phyloP scores from a whole-genome alignment of 2,113 vertebrate species.

The Toxostoma redivivum region DNA sequence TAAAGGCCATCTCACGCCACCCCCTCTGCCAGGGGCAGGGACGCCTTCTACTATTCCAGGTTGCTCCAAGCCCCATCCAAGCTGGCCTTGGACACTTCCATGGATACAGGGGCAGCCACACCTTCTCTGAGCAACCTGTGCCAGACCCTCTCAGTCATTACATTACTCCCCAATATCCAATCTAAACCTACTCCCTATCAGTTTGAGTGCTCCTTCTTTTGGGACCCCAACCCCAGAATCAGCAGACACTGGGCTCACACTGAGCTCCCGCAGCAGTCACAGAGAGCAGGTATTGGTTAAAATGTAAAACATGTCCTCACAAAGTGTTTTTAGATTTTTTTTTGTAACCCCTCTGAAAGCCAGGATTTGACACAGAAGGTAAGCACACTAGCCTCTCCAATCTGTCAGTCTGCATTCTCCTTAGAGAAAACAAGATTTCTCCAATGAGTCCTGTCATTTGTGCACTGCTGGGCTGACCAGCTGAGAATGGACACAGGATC shows the following conservation, averaged over 20 bases:
- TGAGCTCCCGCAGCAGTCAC: not conserved
- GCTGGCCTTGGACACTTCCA: not conserved
- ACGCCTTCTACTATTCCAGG: not conserved
- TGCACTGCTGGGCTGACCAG: not conserved
- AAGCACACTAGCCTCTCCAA: not conserved
- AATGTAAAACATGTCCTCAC: not conserved
- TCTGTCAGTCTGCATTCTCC: not conserved
- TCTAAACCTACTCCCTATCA: not conserved
- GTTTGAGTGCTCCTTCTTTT: not conserved
- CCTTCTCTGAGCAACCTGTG: not conserved
- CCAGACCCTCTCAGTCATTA: not conserved
- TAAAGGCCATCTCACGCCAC: not conserved
- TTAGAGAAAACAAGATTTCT: not conserved
- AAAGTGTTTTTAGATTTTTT: not conserved
- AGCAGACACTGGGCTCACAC: not conserved
- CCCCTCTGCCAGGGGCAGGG: not conserved
- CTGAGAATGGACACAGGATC: not conserved
- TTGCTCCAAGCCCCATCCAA: rapidly evolving
- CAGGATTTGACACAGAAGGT: not conserved
- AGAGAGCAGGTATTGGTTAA: too few relatives aligned
- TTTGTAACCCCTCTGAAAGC: not conserved
- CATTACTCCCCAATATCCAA: not conserved
- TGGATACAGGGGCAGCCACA: not conserved
- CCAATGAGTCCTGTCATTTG: rapidly evolving
- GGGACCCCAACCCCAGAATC: rapidly evolving